Conservation (phyloP, 2,888 invertebrate genomes). For the Sarcophaga carnaria region DNA sequence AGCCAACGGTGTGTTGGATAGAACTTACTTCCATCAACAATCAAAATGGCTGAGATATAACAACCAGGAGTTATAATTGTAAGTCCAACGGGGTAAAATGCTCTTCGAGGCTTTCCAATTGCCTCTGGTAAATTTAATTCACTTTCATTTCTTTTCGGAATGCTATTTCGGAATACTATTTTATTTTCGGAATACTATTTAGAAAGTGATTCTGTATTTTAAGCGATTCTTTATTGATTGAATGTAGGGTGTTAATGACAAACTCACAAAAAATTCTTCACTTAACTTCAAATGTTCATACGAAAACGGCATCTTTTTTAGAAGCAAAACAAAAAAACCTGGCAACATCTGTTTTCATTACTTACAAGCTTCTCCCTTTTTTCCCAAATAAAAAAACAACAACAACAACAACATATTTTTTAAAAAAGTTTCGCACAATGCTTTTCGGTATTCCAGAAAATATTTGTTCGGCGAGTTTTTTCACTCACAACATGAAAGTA, state of each 20-base stretch:
- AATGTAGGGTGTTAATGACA: constrained; percentile 23
- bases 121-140: too few relatives aligned
- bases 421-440: not conserved
- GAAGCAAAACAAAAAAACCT: not conserved
- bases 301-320: constrained; percentile 27
- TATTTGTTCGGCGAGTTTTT: not conserved
- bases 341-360: constrained; percentile 65
- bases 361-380: not conserved
- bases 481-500: not conserved
- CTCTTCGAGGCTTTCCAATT: too few relatives aligned
- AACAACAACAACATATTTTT: not conserved
- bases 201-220: too few relatives aligned
- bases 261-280: not conserved
- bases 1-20: too few relatives aligned
- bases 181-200: too few relatives aligned
- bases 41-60: too few relatives aligned
- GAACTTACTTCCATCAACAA: too few relatives aligned
- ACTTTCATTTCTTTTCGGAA: too few relatives aligned
- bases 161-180: too few relatives aligned
- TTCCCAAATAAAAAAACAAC: not conserved
- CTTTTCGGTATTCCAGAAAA: not conserved
- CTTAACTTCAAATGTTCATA: not conserved
- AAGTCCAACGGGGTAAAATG: too few relatives aligned
- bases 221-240: too few relatives aligned
- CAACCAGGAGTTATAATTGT: too few relatives aligned